These are phyloP conservation scores for Gymnocypris eckloni DNA, from an alignment of 2,797 vertebrate genomes.

Conservation along the genomic window DNA sequence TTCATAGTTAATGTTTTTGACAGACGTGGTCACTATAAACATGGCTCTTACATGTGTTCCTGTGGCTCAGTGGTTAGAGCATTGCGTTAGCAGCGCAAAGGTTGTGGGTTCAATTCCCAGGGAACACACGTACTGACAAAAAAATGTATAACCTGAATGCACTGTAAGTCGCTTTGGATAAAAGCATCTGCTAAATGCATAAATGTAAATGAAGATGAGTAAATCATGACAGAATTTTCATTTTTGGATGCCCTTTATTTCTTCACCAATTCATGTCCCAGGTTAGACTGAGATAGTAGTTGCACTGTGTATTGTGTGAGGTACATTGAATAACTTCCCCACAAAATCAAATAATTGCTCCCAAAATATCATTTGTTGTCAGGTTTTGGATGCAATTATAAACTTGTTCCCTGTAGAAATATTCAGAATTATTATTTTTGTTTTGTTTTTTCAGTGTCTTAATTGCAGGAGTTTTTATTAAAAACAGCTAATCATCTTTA, in stretches of 20 bases:
- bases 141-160: too few species aligned
- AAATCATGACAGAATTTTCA: neutral
- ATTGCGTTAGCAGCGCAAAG: too few species aligned
- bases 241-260: constrained; percentile 1
- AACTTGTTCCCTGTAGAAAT: neutral
- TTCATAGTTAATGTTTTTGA: neutral
- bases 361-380: neutral
- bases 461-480: neutral
- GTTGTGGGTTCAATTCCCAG: too few species aligned
- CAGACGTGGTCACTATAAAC: neutral
- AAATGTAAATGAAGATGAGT: neutral
- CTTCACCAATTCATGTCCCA: neutral
- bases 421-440: neutral
- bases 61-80: too few species aligned
- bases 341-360: neutral
- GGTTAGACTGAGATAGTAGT: neutral
- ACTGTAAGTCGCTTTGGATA: too few species aligned
- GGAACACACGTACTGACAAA: too few species aligned
- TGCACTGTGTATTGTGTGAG: neutral
- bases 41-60: neutral
- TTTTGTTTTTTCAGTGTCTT: neutral
- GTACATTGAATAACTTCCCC: neutral
- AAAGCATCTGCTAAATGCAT: too few species aligned
- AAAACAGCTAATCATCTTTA: constrained; percentile 7
- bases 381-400: neutral